phyloP scores from a whole-genome alignment of 53 echinoderm and acorn worm species.

The Mesocentrotus franciscanus region DNA sequence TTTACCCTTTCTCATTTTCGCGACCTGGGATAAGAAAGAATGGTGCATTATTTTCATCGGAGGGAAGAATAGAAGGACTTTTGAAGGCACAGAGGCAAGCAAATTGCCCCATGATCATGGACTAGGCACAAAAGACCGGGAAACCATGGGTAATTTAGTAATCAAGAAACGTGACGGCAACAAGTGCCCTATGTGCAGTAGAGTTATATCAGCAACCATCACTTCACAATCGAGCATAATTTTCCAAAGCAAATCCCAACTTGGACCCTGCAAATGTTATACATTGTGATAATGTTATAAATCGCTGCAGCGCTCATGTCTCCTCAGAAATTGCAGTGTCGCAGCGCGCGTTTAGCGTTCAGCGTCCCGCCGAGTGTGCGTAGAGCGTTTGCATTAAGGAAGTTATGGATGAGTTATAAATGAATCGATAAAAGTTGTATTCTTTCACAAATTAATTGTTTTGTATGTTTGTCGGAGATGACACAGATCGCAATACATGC shows the following conservation, averaged over 20 bases:
- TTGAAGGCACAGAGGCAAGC: neutral
- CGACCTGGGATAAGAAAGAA: neutral
- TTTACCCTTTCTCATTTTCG: neutral
- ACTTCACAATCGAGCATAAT: neutral
- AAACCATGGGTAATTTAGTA: conserved; percentile 58
- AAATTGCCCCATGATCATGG: conserved; percentile 19
- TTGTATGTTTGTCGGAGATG: conserved; percentile 34
- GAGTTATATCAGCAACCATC: neutral
- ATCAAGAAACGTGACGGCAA: conserved; percentile 33
- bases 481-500: conserved; percentile 21
- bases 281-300: neutral
- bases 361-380: neutral
- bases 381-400: neutral
- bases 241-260: neutral
- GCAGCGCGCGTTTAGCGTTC: neutral
- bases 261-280: neutral
- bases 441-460: conserved; percentile 12
- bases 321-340: neutral
- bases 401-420: neutral
- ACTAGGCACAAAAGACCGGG: conserved; percentile 26
- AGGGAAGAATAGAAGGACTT: neutral
- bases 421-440: conserved; percentile 40
- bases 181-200: neutral
- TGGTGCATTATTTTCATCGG: neutral
- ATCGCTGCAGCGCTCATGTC: neutral